phyloP scores from a whole-genome alignment of 2,888 invertebrate species.

The Trachelus troglodyta region DNA sequence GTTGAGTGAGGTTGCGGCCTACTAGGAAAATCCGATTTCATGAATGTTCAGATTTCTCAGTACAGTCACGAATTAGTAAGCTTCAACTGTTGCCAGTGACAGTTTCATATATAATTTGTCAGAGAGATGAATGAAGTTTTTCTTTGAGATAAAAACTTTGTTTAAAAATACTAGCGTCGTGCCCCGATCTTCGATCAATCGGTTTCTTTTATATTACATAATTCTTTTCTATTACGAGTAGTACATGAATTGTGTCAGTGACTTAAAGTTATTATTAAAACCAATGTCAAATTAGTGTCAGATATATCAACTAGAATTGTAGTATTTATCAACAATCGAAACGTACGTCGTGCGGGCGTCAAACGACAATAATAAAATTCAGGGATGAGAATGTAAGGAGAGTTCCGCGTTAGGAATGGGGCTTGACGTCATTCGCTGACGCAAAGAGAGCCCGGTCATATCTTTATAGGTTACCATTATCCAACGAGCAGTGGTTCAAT shows the following conservation, averaged over 20 bases:
- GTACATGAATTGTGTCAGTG: neutral
- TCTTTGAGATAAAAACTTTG: neutral
- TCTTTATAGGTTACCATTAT: slow-evolving; percentile 24
- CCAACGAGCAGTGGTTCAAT: slow-evolving; percentile 19
- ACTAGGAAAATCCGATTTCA: neutral
- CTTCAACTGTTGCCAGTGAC: neutral
- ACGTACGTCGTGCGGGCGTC: neutral
- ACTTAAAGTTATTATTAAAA: neutral
- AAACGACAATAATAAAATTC: neutral
- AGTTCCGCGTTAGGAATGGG: slow-evolving; percentile 31
- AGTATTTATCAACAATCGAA: neutral
- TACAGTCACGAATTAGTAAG: neutral
- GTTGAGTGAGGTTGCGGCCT: neutral
- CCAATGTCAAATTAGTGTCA: neutral
- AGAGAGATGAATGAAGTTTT: neutral
- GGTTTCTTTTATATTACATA: neutral
- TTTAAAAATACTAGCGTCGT: neutral
- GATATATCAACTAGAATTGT: neutral
- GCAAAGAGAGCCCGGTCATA: slow-evolving; percentile 25
- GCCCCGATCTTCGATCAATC: neutral
- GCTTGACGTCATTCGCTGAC: slow-evolving; percentile 46
- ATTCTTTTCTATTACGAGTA: neutral
- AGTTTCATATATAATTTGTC: neutral
- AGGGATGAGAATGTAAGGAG: slow-evolving; percentile 14
- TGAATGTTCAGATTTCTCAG: neutral